phyloP scores from a whole-genome alignment of 1,140 invertebrate genomes.

The Subanguina moxae region DNA sequence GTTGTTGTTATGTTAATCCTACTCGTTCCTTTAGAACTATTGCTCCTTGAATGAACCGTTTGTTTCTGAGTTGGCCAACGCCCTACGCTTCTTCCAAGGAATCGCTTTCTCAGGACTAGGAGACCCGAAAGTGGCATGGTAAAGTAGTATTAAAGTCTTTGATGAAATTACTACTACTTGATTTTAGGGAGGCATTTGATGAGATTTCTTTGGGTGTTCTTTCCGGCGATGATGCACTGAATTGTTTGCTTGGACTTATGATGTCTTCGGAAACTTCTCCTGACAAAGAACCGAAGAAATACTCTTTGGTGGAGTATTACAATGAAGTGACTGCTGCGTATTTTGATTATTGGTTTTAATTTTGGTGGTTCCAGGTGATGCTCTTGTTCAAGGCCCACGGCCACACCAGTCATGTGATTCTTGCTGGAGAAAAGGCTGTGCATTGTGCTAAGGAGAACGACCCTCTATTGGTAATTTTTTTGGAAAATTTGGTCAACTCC shows the following conservation, averaged over 20 bases:
- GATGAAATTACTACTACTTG: no score
- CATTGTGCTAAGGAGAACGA: constrained; percentile 17
- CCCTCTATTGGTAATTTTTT: constrained; percentile 15
- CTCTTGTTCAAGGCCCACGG: constrained; percentile 36
- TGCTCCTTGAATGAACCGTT: constrained; percentile 34
- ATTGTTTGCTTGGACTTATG: neutral
- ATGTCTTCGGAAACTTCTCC: constrained; percentile 4
- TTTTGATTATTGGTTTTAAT: neutral
- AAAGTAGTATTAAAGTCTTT: no score
- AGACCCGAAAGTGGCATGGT: constrained; percentile 25
- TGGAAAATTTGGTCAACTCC: neutral
- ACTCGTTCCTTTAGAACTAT: constrained; percentile 33
- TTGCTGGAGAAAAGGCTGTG: constrained; percentile 26
- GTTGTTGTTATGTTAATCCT: no score
- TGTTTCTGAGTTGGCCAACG: constrained; percentile 26
- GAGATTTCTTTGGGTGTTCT: constrained; percentile 20
- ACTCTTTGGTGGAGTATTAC: constrained; percentile 1
- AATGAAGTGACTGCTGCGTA: neutral
- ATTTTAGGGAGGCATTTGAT: constrained; percentile 12
- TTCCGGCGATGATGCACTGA: constrained; percentile 16
- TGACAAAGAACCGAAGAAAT: neutral
- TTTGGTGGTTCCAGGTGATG: constrained; percentile 21
- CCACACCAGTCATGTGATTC: constrained; percentile 35
- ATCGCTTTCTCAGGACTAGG: constrained; percentile 31
- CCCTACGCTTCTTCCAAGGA: constrained; percentile 39